phyloP scores from a whole-genome alignment of 2,888 invertebrate species.

The Amphimallon solstitiale region DNA sequence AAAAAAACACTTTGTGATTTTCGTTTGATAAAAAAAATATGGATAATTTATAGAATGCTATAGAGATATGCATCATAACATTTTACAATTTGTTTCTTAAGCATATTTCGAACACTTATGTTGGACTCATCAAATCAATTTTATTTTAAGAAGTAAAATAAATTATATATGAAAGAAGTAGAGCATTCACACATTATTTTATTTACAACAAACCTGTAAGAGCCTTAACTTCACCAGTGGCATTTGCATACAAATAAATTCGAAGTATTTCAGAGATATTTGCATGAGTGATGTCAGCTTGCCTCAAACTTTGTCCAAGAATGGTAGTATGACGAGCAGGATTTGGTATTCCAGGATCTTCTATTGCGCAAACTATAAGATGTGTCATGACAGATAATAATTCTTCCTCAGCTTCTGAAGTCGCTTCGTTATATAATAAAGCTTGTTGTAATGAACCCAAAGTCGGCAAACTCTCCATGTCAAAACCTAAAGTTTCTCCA shows the following conservation, averaged over 20 bases:
- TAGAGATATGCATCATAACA: too few species aligned
- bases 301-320: conserved; percentile 88
- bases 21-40: too few species aligned
- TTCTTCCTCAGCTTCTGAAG: conserved; percentile 84
- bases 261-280: conserved; percentile 92
- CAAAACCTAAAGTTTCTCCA: conserved; percentile 92
- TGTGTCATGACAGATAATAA: conserved; percentile 89
- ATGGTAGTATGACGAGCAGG: conserved; percentile 89
- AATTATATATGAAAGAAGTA: too few species aligned
- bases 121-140: too few species aligned
- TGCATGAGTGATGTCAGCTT: conserved; percentile 89
- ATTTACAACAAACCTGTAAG: conserved; percentile 67
- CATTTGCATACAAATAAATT: conserved; percentile 90
- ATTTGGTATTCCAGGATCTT: conserved; percentile 92
- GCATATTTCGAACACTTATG: too few species aligned
- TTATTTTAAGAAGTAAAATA: too few species aligned
- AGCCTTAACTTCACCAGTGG: conserved; percentile 86
- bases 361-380: conserved; percentile 89
- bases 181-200: neutral
- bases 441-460: conserved; percentile 89
- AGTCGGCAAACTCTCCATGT: conserved; percentile 87
- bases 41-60: too few species aligned
- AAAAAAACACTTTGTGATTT: too few species aligned
- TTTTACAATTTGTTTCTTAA: too few species aligned
- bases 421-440: conserved; percentile 75